Evolutionary conservation across 2,113 vertebrate species (phyloP).

Genomic region (Alligator sinensis): DNA sequence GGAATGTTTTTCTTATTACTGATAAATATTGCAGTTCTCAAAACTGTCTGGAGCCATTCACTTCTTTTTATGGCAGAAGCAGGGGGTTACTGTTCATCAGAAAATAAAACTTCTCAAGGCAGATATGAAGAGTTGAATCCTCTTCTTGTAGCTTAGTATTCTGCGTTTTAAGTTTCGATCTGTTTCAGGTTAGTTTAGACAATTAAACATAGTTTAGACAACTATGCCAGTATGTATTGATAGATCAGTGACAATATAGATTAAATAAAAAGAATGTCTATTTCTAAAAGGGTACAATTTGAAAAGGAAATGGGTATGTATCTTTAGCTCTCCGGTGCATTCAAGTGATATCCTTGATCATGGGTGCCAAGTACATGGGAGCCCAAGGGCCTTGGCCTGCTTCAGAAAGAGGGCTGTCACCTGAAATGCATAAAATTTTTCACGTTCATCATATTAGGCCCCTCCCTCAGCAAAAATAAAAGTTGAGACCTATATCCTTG

Average conservation of each 20-base stretch:
- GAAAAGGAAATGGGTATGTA: not conserved
- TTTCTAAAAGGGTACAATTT: slow-evolving; percentile 11
- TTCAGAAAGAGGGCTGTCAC: no score
- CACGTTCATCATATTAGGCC: no score
- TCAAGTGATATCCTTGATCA: slow-evolving; percentile 20
- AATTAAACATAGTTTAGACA: slow-evolving; percentile 48
- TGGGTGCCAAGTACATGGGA: not conserved
- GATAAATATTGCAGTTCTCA: not conserved
- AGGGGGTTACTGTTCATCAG: slow-evolving; percentile 35
- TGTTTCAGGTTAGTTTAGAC: slow-evolving; percentile 65
- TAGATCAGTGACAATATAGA: slow-evolving; percentile 46
- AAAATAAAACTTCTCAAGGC: slow-evolving; percentile 54
- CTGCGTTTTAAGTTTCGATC: slow-evolving; percentile 35
- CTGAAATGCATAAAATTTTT: no score
- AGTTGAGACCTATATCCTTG: not conserved
- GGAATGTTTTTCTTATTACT: not conserved
- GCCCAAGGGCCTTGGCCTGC: no score
- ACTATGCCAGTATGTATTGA: slow-evolving; percentile 50
- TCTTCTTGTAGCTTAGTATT: slow-evolving; percentile 8
- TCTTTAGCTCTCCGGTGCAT: slow-evolving; percentile 17
- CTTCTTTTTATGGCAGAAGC: not conserved
- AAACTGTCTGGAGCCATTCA: not conserved
- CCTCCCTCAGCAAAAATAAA: no score
- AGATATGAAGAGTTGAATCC: slow-evolving; percentile 41
- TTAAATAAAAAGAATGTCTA: slow-evolving; percentile 58